phyloP scores from a whole-genome alignment of 2,113 vertebrate genomes.

The Monarcha castaneiventris region DNA sequence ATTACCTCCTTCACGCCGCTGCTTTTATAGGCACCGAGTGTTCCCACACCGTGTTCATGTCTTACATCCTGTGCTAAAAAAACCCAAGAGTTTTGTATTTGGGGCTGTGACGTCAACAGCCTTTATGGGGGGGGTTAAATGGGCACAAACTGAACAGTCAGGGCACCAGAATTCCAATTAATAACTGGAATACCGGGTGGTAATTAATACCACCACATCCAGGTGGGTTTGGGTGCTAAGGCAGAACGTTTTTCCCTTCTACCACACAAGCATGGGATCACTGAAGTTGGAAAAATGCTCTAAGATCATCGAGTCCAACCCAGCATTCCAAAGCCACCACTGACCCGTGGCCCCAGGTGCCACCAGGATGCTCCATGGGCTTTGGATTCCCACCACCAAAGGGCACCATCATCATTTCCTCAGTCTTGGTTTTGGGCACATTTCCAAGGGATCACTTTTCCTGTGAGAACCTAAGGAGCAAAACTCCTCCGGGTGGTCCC shows the following conservation, averaged over 20 bases:
- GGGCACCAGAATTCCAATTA: not conserved
- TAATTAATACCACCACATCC: too few relatives aligned
- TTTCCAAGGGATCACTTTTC: not conserved
- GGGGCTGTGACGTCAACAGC: not conserved
- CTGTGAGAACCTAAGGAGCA: not conserved
- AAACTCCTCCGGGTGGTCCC: not conserved
- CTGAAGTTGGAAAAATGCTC: not conserved
- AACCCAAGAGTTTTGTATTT: not conserved
- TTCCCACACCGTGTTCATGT: not conserved
- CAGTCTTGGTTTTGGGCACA: not conserved
- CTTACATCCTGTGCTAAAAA: not conserved
- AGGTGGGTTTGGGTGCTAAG: not conserved
- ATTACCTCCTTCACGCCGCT: conserved; percentile 11
- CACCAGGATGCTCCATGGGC: not conserved
- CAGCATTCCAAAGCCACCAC: not conserved
- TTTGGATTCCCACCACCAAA: not conserved
- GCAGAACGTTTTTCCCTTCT: rapidly evolving
- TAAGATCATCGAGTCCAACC: not conserved
- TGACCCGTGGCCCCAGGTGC: rapidly evolving
- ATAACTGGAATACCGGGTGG: not conserved
- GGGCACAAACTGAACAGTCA: not conserved
- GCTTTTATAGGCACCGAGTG: conserved; percentile 9
- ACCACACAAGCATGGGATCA: not conserved
- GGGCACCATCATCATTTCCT: too few relatives aligned
- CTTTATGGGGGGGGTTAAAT: not conserved